Base-by-base conservation (phyloP, 2,797 vertebrate genomes). In the Rhinella marina region DNA sequence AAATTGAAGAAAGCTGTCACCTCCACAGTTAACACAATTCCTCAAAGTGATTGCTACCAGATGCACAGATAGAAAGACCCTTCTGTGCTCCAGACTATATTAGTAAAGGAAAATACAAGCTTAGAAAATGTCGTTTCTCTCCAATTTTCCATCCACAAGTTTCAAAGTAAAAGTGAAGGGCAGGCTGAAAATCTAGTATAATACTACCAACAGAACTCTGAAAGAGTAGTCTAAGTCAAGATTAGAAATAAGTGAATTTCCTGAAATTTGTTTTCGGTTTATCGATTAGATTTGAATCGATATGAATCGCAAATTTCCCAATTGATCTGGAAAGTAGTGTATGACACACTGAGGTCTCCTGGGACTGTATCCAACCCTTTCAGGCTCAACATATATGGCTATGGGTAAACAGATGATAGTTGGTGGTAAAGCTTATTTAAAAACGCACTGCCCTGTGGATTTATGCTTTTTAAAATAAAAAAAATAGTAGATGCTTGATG, bases 131-230 rank as follows among this genome's bases (percentile, higher is more conserved):
- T 52, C 23, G 11, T 25, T 81, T 75, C 25, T 61, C 32, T 87
- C 78, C 86, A 81, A 81, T 17, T 81, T 90, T 88, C 89, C 90
- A 91, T 23, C 0, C 0, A 27, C 88, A 88, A 68, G n/a, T 85
- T 91, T 80, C 75, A 85, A 88, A 82, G 88, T 81, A 81, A 86
- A 91, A 90, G 91, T 82, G 87, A 87, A 81, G 52, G 78, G 3
- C 86, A n/a, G 27, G n/a, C 7, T 56, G 12, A 32, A 81, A 52
- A 48, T 41, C 29, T 16, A 62, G 21, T n/a, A 48, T 21, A n/a
- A 64, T 81, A 13, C 29, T 62, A 41, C 21, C 41, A 64, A 59
- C 48, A 77, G 23, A 77, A 77, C n/a, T 7, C 73, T 72, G 70
- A 32, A 72, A 72, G 70, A 72, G n/a, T 41, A 70, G 16, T 32